Conservation (phyloP, 2,797 vertebrate species). For the Spinibarbus caldwelli region DNA sequence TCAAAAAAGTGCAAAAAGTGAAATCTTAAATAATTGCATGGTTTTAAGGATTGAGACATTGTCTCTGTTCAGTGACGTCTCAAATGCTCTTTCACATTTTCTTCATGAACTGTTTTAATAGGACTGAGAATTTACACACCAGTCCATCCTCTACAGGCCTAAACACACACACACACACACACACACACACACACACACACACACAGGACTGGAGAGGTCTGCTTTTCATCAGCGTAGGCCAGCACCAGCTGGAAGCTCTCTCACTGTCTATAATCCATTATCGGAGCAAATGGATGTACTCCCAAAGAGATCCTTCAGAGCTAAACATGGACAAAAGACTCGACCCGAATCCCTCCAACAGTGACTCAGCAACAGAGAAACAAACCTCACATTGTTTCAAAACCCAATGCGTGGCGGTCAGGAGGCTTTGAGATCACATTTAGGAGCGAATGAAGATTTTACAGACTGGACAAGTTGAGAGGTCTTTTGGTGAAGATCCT, state of each 20-base stretch:
- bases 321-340: slow-evolving; percentile 53
- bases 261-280: slow-evolving; percentile 66
- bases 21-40: neutral
- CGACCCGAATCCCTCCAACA: slow-evolving; percentile 35
- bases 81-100: neutral
- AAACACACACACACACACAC: neutral
- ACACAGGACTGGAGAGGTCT: slow-evolving; percentile 46
- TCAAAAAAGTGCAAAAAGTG: slow-evolving; percentile 2
- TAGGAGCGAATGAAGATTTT: neutral
- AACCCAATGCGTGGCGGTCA: slow-evolving; percentile 6
- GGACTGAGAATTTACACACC: slow-evolving; percentile 13
- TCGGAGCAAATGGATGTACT: slow-evolving; percentile 54
- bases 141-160: neutral
- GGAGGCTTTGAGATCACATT: neutral
- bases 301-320: slow-evolving; percentile 54
- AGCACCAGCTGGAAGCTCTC: slow-evolving; percentile 61
- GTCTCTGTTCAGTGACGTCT: neutral
- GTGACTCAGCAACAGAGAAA: slow-evolving; percentile 43
- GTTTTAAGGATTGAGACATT: neutral
- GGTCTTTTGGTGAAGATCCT: slow-evolving; percentile 12
- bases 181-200: slow-evolving; percentile 41
- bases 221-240: slow-evolving; percentile 54
- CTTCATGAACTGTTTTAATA: slow-evolving; percentile 7
- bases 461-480: neutral
- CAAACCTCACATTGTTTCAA: slow-evolving; percentile 20